Conservation (phyloP, 2,113 vertebrate species). For the Podilymbus podiceps region DNA sequence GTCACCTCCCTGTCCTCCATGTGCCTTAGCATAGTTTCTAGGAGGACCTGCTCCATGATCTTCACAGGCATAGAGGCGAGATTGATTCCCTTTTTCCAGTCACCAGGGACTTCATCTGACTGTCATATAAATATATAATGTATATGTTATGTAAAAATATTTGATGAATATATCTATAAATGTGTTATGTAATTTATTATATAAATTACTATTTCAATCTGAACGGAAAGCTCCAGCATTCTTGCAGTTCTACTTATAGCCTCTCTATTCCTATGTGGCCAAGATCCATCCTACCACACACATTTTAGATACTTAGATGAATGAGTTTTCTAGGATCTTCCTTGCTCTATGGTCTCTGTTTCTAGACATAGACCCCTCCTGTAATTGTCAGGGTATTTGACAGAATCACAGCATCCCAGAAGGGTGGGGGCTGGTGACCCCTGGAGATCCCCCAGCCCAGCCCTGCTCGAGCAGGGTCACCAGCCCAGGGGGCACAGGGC, state of each 20-base stretch:
- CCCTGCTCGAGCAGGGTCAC: too few species aligned
- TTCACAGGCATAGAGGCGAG: not conserved
- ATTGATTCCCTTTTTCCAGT: not conserved
- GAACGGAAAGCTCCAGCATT: not conserved
- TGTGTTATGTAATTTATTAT: not conserved
- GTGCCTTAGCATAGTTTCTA: too few species aligned
- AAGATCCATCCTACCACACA: not conserved
- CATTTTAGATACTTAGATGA: not conserved
- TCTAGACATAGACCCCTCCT: not conserved
- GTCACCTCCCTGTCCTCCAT: too few species aligned
- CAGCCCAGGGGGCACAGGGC: too few species aligned
- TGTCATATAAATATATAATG: not conserved
- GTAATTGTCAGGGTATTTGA: not conserved
- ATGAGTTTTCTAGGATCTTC: not conserved
- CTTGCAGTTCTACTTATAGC: not conserved
- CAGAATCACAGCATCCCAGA: too few species aligned
- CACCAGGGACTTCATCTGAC: not conserved
- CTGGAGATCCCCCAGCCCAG: too few species aligned
- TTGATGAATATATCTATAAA: not conserved
- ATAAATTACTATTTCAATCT: not conserved
- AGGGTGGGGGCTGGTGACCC: too few species aligned
- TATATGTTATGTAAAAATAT: not conserved
- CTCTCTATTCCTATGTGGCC: not conserved
- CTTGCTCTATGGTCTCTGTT: not conserved
- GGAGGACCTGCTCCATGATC: too few species aligned